Evolutionary conservation across 2,888 invertebrate genomes (phyloP).

Genomic region (Caenorhabditis sinica): DNA sequence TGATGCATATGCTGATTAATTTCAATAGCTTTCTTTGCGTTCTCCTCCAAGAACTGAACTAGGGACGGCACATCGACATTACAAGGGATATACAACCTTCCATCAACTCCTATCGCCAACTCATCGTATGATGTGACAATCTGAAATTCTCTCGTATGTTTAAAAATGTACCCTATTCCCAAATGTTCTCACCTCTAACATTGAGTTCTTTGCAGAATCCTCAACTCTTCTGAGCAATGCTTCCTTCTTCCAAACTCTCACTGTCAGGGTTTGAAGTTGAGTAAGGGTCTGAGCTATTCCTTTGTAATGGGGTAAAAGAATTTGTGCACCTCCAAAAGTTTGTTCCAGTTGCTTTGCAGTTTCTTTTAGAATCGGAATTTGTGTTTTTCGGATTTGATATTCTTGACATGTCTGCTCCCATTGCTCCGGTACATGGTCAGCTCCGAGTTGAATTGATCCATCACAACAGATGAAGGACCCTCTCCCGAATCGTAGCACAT

Average conservation of each 20-base stretch:
- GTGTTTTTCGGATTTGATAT: slow-evolving; percentile 73
- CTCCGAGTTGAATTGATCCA: slow-evolving; percentile 82
- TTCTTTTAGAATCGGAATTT: slow-evolving; percentile 72
- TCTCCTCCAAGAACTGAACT: slow-evolving; percentile 75
- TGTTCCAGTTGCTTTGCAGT: slow-evolving; percentile 71
- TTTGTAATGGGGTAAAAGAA: slow-evolving; percentile 66
- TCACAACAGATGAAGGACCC: slow-evolving; percentile 82
- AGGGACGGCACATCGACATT: slow-evolving; percentile 80
- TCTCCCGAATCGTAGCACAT: slow-evolving; percentile 78
- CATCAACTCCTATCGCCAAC: slow-evolving; percentile 77
- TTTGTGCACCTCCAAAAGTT: slow-evolving; percentile 76
- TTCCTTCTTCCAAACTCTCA: slow-evolving; percentile 66
- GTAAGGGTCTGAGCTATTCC: slow-evolving; percentile 73
- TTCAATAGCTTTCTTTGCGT: slow-evolving; percentile 59
- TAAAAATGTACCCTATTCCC: background rate
- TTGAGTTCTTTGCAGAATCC: slow-evolving; percentile 60
- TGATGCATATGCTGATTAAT: slow-evolving; percentile 68
- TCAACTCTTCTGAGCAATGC: slow-evolving; percentile 59
- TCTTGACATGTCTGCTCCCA: slow-evolving; percentile 78
- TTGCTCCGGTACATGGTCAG: slow-evolving; percentile 81
- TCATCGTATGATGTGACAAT: slow-evolving; percentile 79
- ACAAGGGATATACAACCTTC: slow-evolving; percentile 80
- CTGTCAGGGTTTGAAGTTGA: slow-evolving; percentile 68
- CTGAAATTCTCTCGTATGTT: slow-evolving; percentile 19
- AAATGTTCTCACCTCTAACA: slow-evolving; percentile 65